Percentiles rank a stretch among this genome's conserved stretches.
phyloP scores from a whole-genome alignment of 2,113 vertebrate genomes.

The Benitochromis conjunctus region DNA sequence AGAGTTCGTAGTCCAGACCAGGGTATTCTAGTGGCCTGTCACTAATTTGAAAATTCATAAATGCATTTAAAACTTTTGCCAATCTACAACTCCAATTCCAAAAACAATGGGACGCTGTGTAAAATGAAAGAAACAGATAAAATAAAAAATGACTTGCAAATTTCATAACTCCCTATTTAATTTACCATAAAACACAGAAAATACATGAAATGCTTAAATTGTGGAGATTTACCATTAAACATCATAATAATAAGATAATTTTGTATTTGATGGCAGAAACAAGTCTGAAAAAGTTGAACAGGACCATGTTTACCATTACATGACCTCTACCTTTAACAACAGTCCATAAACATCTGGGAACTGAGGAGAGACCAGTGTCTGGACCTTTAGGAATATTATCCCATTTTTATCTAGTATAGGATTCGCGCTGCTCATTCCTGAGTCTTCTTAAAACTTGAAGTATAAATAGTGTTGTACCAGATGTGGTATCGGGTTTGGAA shows the following conservation, averaged over 20 bases:
- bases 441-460: background rate
- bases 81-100: background rate
- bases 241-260: background rate
- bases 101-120: background rate
- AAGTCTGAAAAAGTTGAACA: background rate
- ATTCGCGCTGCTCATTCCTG: background rate
- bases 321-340: background rate
- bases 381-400: background rate
- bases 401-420: background rate
- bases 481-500: background rate
- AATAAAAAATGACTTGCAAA: background rate
- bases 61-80: background rate
- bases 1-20: background rate
- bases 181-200: background rate
- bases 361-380: background rate
- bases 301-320: background rate
- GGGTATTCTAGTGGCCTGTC: background rate
- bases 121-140: background rate
- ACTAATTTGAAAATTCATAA: background rate
- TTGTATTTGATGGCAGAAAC: background rate
- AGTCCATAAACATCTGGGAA: background rate
- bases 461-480: background rate
- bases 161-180: background rate
- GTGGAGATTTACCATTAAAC: background rate
- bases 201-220: background rate